Conservation (phyloP, 2,888 invertebrate species). For the Sericinus montela region DNA sequence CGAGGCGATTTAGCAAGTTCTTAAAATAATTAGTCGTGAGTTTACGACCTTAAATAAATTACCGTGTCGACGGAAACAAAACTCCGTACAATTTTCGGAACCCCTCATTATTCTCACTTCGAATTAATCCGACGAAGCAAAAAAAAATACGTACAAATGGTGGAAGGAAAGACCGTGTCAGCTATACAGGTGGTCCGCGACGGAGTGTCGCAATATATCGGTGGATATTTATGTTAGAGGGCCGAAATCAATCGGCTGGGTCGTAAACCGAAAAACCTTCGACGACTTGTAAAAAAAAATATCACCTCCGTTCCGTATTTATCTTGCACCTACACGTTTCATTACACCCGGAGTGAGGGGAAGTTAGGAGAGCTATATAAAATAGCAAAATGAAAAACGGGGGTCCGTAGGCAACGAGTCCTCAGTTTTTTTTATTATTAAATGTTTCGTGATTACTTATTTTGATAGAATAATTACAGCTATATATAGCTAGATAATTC, state of each 20-base stretch:
- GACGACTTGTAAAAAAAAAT: slow-evolving; percentile 22
- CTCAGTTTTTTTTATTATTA: not conserved
- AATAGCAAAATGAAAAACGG: slow-evolving; percentile 7
- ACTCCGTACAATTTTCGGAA: not conserved
- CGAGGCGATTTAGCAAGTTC: no score
- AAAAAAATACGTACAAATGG: slow-evolving; percentile 4
- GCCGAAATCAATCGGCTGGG: slow-evolving; percentile 29
- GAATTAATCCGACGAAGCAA: slow-evolving; percentile 7
- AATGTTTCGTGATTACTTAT: no score
- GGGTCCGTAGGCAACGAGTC: not conserved
- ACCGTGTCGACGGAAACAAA: not conserved
- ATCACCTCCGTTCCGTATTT: slow-evolving; percentile 15
- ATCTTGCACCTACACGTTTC: slow-evolving; percentile 22
- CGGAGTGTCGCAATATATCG: slow-evolving; percentile 26
- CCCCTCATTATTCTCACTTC: not conserved
- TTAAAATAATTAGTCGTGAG: no score
- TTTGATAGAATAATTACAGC: no score
- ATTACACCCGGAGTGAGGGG: slow-evolving; percentile 14
- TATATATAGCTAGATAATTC: no score
- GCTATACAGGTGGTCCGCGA: slow-evolving; percentile 14
- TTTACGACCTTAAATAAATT: not conserved
- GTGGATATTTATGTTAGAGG: slow-evolving; percentile 23
- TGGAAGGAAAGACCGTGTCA: slow-evolving; percentile 5
- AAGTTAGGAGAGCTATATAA: slow-evolving; percentile 9
- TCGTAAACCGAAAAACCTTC: slow-evolving; percentile 22